A percentile compares a stretch with the other conserved stretches of the same genome.
phyloP scores from a whole-genome alignment of 2,113 vertebrate genomes.

The Tichodroma muraria region DNA sequence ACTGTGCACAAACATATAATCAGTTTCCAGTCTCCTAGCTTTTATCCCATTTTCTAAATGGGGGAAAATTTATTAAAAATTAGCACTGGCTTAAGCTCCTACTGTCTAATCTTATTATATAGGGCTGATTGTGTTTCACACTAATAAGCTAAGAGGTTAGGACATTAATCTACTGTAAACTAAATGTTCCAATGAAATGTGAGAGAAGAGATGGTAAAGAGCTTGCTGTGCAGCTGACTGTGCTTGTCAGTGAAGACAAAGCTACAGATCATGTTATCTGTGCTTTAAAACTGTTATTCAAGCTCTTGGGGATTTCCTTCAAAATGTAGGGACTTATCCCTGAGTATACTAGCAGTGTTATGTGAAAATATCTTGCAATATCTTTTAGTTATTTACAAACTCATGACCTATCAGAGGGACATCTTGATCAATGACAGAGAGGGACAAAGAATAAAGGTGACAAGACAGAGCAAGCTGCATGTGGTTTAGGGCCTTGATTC shows the following conservation, averaged over 20 bases:
- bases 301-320: neutral
- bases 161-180: conserved; percentile 60
- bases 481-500: neutral
- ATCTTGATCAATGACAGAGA: neutral
- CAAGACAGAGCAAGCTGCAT: neutral
- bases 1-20: neutral
- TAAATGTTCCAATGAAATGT: conserved; percentile 17
- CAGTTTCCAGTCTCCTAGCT: neutral
- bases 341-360: neutral
- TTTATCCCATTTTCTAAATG: neutral
- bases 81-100: conserved; percentile 21
- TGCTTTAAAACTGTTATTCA: neutral
- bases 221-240: neutral
- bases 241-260: neutral
- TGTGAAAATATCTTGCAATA: neutral
- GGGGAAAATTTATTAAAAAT: neutral
- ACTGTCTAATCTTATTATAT: conserved; percentile 56
- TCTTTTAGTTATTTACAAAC: neutral
- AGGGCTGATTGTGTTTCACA: conserved; percentile 48
- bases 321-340: neutral
- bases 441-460: neutral
- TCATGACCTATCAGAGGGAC: neutral
- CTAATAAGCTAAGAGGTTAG: conserved; percentile 57
- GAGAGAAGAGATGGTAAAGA: neutral
- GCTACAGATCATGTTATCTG: neutral